phyloP scores from a whole-genome alignment of 1,140 invertebrate genomes.

The Rhyacophila brunnea region DNA sequence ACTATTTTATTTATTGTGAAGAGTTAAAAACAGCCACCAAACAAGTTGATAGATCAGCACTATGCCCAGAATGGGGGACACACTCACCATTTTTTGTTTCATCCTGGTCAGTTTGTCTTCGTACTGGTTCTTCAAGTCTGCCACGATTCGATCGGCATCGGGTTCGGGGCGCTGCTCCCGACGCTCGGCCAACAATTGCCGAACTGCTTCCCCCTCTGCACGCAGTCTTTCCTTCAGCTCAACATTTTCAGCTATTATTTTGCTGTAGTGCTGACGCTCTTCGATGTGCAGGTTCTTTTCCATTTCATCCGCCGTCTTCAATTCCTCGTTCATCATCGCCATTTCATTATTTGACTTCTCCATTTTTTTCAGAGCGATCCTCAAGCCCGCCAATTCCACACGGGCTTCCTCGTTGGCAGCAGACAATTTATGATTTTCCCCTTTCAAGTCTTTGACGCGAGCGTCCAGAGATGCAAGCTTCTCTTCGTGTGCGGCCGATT shows the following conservation, averaged over 20 bases:
- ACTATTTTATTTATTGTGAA: constrained; percentile 1
- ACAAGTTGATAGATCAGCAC: constrained; percentile 22
- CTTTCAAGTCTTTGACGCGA: constrained; percentile 1
- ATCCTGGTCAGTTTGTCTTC: constrained; percentile 66
- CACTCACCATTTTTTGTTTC: constrained; percentile 68
- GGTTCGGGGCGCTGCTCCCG: constrained; percentile 3
- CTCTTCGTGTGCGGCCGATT: background rate
- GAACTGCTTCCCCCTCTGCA: constrained; percentile 7
- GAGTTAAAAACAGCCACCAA: constrained; percentile 20
- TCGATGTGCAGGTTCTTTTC: constrained; percentile 6
- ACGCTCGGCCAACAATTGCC: constrained; percentile 10
- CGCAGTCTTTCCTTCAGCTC: constrained; percentile 13
- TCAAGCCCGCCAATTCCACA: constrained; percentile 5
- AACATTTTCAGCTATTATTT: constrained; percentile 19
- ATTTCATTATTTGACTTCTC: constrained; percentile 14
- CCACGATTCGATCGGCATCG: constrained; percentile 41
- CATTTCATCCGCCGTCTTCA: background rate
- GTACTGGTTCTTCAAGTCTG: constrained; percentile 60
- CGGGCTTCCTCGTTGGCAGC: constrained; percentile 1
- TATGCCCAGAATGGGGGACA: constrained; percentile 22
- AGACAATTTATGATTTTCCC: background rate
- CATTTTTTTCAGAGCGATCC: constrained; percentile 9
- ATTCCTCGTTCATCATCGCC: background rate
- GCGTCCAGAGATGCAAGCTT: background rate
- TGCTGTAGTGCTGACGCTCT: background rate